Evolutionary conservation across 1,140 invertebrate species (phyloP).

Genomic region (Drosophila subpulchrella): DNA sequence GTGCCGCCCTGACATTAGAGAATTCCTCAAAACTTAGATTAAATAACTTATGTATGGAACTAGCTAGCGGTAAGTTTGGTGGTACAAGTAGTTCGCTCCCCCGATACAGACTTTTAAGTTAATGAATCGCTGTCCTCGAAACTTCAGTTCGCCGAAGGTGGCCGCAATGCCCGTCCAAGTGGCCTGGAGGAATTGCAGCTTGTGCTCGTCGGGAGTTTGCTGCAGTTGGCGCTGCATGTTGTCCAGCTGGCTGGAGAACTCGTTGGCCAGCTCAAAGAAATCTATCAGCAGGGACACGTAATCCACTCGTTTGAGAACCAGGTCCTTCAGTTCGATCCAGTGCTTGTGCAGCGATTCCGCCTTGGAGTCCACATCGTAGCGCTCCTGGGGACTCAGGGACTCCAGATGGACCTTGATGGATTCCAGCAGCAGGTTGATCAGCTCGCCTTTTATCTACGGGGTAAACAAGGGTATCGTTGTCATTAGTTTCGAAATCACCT

Average conservation of each 20-base stretch:
- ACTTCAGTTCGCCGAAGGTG: conserved; percentile 87
- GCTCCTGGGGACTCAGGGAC: conserved; percentile 88
- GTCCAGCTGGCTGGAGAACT: conserved; percentile 89
- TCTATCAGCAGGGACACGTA: conserved; percentile 89
- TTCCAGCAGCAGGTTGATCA: conserved; percentile 88
- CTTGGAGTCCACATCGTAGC: conserved; percentile 88
- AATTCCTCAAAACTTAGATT: conserved; percentile 56
- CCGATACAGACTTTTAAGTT: conserved; percentile 85
- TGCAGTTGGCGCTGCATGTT: conserved; percentile 87
- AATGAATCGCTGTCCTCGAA: conserved; percentile 89
- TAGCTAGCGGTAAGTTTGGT: not conserved
- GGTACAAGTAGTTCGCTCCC: too few relatives aligned
- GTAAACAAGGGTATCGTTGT: not conserved
- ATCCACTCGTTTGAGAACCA: conserved; percentile 88
- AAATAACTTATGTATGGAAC: conserved; percentile 8
- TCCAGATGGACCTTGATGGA: conserved; percentile 89
- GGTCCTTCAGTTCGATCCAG: conserved; percentile 88
- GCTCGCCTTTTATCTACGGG: conserved; percentile 88
- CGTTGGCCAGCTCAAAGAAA: conserved; percentile 89
- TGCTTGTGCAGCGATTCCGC: conserved; percentile 87
- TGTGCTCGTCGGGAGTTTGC: conserved; percentile 85
- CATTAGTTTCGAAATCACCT: not conserved
- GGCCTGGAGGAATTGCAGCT: conserved; percentile 86
- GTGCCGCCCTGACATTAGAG: conserved; percentile 54
- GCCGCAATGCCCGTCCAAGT: conserved; percentile 88